A percentile compares a stretch with the other conserved stretches of the same genome.
These are phyloP conservation scores for Silvanus unidentatus DNA, from an alignment of 2,888 invertebrate genomes.

Conservation along the genomic window DNA sequence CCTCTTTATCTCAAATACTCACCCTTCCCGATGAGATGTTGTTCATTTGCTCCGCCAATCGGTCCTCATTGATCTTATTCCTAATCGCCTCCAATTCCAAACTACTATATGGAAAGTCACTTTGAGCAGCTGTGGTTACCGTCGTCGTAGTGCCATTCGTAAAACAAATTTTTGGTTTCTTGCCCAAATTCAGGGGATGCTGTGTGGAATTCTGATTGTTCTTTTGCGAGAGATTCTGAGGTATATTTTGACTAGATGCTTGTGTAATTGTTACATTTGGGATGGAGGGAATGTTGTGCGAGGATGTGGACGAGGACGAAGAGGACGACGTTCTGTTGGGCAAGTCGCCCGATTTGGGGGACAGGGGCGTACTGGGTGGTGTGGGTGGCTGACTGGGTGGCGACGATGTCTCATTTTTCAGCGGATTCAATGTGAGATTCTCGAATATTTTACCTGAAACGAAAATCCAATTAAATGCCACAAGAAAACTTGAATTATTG, in stretches of 20 bases:
- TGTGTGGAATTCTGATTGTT: background rate
- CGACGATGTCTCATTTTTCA: slow-evolving; percentile 15
- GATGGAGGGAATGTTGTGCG: slow-evolving; percentile 27
- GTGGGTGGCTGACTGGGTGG: slow-evolving; percentile 49
- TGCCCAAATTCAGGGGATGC: slow-evolving; percentile 21
- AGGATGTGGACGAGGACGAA: slow-evolving; percentile 13
- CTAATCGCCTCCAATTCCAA: slow-evolving; percentile 24
- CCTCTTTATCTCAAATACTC: no score
- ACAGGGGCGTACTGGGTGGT: slow-evolving; percentile 48
- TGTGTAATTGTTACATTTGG: slow-evolving; percentile 35
- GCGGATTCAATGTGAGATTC: slow-evolving; percentile 41
- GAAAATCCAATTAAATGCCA: no score
- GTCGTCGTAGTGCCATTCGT: slow-evolving; percentile 9
- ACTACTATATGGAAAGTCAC: slow-evolving; percentile 22
- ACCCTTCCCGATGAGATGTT: slow-evolving; percentile 22
- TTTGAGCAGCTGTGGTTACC: slow-evolving; percentile 12
- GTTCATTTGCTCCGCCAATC: slow-evolving; percentile 20
- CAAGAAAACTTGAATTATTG: background rate
- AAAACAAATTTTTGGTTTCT: slow-evolving; percentile 7
- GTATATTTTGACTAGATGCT: slow-evolving; percentile 40
- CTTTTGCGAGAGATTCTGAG: slow-evolving; percentile 31
- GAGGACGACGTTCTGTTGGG: slow-evolving; percentile 8
- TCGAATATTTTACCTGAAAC: slow-evolving; percentile 49
- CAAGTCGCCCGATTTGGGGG: slow-evolving; percentile 37
- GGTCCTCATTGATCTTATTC: slow-evolving; percentile 23